These are phyloP conservation scores for Arvicanthis niloticus DNA, from an alignment of 2,113 vertebrate species.

Conservation along the genomic window DNA sequence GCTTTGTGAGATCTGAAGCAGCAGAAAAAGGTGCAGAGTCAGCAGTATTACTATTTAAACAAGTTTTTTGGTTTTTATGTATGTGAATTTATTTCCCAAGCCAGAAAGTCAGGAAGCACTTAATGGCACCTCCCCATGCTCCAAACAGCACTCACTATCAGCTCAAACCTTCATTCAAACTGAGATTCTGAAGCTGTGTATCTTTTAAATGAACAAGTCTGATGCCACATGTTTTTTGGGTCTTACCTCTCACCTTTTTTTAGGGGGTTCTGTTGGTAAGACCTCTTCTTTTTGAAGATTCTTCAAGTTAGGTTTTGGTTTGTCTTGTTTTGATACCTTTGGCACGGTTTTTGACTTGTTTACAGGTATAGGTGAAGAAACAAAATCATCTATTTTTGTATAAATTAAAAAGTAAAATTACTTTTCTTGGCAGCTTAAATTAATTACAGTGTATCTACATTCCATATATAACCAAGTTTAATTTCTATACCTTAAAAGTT, in stretches of 20 bases:
- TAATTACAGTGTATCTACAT: neutral
- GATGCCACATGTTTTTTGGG: neutral
- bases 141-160: neutral
- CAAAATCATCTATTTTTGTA: slow-evolving; percentile 91
- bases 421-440: slow-evolving; percentile 57
- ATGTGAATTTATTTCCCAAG: slow-evolving; percentile 36
- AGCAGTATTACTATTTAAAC: slow-evolving; percentile 1
- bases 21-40: neutral
- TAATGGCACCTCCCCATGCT: neutral
- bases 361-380: slow-evolving; percentile 85
- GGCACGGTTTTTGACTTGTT: slow-evolving; percentile 86
- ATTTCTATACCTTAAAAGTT: slow-evolving; percentile 35
- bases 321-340: slow-evolving; percentile 84
- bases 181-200: neutral
- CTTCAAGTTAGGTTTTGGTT: slow-evolving; percentile 82
- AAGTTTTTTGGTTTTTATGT: neutral
- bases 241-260: slow-evolving; percentile 88
- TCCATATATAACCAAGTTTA: slow-evolving; percentile 31
- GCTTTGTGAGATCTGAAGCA: neutral
- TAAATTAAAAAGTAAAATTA: slow-evolving; percentile 46
- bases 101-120: neutral
- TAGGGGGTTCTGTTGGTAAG: slow-evolving; percentile 73
- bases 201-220: neutral
- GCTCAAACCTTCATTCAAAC: neutral
- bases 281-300: slow-evolving; percentile 82